Percentiles rank a stretch among this genome's conserved stretches.
phyloP scores from a whole-genome alignment of 2,888 invertebrate genomes.

The Conomelus anceps region DNA sequence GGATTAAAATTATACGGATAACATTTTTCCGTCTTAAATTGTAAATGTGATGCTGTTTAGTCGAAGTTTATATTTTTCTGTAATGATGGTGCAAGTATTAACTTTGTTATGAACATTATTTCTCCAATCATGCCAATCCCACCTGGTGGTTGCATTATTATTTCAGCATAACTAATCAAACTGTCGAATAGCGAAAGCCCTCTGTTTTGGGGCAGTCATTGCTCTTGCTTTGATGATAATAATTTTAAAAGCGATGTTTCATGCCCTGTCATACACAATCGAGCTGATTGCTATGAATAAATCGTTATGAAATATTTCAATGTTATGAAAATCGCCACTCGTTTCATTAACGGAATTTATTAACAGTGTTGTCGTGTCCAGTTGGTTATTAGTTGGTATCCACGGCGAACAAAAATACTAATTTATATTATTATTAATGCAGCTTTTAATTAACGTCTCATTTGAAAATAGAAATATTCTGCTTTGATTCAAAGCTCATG shows the following conservation, averaged over 20 bases:
- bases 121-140: not conserved
- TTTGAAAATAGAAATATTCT: not conserved
- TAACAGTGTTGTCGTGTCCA: not conserved
- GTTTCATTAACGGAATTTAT: not conserved
- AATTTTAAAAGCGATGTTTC: not conserved
- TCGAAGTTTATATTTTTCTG: not conserved
- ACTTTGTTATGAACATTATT: not conserved
- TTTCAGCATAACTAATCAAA: not conserved
- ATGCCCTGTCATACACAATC: not conserved
- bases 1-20: too few relatives aligned
- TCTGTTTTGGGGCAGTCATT: not conserved
- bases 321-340: not conserved
- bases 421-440: not conserved
- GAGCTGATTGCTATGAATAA: not conserved
- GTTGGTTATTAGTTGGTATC: not conserved
- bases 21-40: too few relatives aligned
- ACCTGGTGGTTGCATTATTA: not conserved
- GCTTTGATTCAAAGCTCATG: not conserved
- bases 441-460: not conserved
- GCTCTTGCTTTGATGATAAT: not conserved
- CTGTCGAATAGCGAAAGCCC: not conserved
- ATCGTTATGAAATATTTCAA: not conserved
- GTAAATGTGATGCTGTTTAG: not conserved
- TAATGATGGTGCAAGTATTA: not conserved
- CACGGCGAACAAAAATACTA: not conserved